phyloP scores from a whole-genome alignment of 2,113 vertebrate genomes.

The Jaculus jaculus region DNA sequence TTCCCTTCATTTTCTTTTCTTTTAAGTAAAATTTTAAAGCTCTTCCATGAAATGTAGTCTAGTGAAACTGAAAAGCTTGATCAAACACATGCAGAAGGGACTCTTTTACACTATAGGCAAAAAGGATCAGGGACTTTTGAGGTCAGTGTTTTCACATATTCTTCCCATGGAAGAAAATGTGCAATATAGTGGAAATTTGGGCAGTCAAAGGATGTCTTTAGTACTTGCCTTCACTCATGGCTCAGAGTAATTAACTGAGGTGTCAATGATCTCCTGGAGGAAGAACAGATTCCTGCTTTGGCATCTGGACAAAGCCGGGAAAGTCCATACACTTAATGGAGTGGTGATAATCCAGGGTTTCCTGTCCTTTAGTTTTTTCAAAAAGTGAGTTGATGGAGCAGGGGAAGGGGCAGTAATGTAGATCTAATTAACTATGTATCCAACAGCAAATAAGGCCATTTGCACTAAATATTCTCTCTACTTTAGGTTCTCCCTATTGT shows the following conservation, averaged over 20 bases:
- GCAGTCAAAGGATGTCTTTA: background rate
- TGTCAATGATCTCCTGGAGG: background rate
- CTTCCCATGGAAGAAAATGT: background rate
- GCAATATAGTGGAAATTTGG: background rate
- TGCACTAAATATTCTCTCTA: background rate
- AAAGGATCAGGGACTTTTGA: background rate
- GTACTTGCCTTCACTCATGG: background rate
- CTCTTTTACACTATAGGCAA: background rate
- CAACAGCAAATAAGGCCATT: background rate
- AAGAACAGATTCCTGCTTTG: background rate
- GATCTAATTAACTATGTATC: background rate
- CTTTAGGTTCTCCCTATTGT: background rate
- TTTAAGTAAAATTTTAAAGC: background rate
- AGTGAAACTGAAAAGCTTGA: background rate
- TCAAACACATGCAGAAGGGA: background rate
- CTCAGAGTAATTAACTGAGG: slow-evolving; percentile 14
- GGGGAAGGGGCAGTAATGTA: background rate
- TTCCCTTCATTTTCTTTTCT: background rate
- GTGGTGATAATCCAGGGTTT: background rate
- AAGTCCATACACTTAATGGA: background rate
- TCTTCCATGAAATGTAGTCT: background rate
- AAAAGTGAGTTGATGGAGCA: background rate
- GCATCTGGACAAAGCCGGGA: background rate
- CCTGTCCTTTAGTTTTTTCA: background rate
- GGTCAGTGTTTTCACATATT: background rate